These are phyloP conservation scores for Halichoeres trimaculatus DNA, from an alignment of 2,113 vertebrate species.

Conservation along the genomic window DNA sequence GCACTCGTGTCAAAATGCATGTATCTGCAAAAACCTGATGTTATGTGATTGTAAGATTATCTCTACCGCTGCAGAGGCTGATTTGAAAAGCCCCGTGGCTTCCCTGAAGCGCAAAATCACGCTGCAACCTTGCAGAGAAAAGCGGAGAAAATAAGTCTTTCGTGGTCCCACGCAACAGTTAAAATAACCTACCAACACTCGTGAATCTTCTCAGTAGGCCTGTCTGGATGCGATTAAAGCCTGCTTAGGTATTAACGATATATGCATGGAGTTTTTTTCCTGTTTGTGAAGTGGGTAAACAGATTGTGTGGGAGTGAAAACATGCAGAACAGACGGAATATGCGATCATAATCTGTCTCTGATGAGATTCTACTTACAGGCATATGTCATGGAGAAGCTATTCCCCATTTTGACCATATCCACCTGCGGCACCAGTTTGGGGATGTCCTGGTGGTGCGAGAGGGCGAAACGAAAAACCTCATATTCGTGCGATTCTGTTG, in stretches of 20 bases:
- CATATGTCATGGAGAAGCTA: slow-evolving; percentile 99
- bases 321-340: not conserved
- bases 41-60: slow-evolving; percentile 12
- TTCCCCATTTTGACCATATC: slow-evolving; percentile 99
- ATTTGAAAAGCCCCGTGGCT: slow-evolving; percentile 28
- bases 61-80: slow-evolving; percentile 35
- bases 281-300: slow-evolving; percentile 48
- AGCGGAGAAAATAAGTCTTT: slow-evolving; percentile 36
- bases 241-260: rapidly evolving
- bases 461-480: slow-evolving; percentile 97
- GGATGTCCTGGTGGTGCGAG: slow-evolving; percentile 96
- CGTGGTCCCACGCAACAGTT: slow-evolving; percentile 69
- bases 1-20: slow-evolving; percentile 6
- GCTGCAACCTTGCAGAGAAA: slow-evolving; percentile 37
- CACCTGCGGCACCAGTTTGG: slow-evolving; percentile 98
- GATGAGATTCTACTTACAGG: slow-evolving; percentile 89
- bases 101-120: slow-evolving; percentile 47
- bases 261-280: slow-evolving; percentile 32
- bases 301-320: slow-evolving; percentile 19
- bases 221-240: not conserved
- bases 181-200: slow-evolving; percentile 24
- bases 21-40: slow-evolving; percentile 19
- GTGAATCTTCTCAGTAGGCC: slow-evolving; percentile 4
- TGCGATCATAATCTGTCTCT: not conserved
- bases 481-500: slow-evolving; percentile 97